These are phyloP conservation scores for Neocrepidodera transversa DNA, from an alignment of 2,888 invertebrate species.

Conservation along the genomic window DNA sequence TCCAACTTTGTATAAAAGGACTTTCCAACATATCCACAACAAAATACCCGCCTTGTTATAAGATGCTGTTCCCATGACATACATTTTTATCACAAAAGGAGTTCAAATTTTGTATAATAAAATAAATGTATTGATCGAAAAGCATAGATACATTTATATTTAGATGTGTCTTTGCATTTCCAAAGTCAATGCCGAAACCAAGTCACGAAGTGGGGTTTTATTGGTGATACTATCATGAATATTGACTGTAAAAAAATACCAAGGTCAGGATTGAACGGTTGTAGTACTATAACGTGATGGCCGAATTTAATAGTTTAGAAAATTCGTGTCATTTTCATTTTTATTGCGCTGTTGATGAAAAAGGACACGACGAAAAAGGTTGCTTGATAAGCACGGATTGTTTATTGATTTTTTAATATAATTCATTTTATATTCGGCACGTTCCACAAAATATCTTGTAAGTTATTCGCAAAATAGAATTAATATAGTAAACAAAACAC, in stretches of 20 bases:
- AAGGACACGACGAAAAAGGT: neutral
- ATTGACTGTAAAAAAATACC: conserved; percentile 18
- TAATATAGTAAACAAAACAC: no score
- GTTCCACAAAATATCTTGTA: no score
- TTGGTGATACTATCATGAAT: conserved; percentile 17
- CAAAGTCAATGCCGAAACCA: conserved; percentile 25
- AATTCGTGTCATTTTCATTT: neutral
- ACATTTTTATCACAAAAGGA: neutral
- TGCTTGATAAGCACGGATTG: neutral
- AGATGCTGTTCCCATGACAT: neutral
- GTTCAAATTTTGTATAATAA: conserved; percentile 13
- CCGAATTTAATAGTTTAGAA: conserved; percentile 4
- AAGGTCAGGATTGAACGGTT: conserved; percentile 14
- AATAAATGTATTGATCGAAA: conserved; percentile 10
- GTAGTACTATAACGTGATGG: conserved; percentile 7
- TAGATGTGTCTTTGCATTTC: conserved; percentile 30
- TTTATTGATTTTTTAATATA: neutral
- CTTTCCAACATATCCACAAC: neutral
- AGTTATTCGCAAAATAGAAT: no score
- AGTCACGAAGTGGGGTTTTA: conserved; percentile 31
- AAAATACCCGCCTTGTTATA: neutral
- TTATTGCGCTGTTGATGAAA: neutral
- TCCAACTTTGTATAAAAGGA: neutral
- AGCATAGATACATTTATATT: conserved; percentile 27
- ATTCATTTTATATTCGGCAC: neutral